Conservation (phyloP, 2,888 invertebrate genomes). For the Lamellibrachia columna region DNA sequence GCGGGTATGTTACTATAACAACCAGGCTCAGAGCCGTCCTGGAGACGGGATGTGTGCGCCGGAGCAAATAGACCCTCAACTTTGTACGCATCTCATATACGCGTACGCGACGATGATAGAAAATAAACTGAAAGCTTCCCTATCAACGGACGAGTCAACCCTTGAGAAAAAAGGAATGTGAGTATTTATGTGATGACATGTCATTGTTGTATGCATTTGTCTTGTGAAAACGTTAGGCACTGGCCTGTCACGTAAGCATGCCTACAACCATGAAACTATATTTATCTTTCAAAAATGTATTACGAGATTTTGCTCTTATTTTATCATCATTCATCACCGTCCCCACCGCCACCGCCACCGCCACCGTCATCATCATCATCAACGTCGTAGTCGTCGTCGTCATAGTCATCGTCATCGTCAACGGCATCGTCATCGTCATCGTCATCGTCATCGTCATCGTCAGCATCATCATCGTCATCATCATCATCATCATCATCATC, state of each 20-base stretch:
- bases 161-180: constrained; percentile 18
- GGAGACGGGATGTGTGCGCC: constrained; percentile 17
- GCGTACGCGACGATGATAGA: constrained; percentile 18
- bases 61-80: constrained; percentile 19
- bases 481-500: constrained; percentile 7
- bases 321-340: too few species aligned
- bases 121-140: constrained; percentile 18
- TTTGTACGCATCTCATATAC: constrained; percentile 21
- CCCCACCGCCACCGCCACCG: too few species aligned
- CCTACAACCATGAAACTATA: too few species aligned
- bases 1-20: constrained; percentile 19
- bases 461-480: neutral
- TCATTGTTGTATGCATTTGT: neutral
- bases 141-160: constrained; percentile 18
- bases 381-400: too few species aligned
- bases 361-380: too few species aligned
- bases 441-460: neutral
- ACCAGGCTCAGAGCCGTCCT: neutral
- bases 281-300: too few species aligned
- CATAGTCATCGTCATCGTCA: neutral
- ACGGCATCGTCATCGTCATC: neutral
- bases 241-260: too few species aligned
- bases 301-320: too few species aligned
- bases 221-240: neutral
- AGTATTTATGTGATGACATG: neutral